A percentile compares a stretch with the other conserved stretches of the same genome.
Conservation (phyloP, 2,888 invertebrate genomes). For the Ischnura elegans region DNA sequence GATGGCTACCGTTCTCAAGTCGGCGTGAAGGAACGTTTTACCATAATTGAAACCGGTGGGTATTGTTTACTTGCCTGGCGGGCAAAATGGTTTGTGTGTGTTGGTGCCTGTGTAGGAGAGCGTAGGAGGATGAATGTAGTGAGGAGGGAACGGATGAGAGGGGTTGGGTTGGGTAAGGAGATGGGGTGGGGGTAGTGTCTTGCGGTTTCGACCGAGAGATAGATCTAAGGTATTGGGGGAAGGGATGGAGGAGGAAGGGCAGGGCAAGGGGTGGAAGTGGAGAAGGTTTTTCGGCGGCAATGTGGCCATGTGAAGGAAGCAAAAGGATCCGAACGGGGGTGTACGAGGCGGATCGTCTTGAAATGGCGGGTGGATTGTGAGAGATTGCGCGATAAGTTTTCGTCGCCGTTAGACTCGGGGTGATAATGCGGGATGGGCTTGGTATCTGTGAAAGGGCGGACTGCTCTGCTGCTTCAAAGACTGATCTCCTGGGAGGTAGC, state of each 20-base stretch:
- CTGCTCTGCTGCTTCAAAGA: neutral
- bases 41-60: slow-evolving; percentile 67
- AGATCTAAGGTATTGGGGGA: neutral
- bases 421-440: neutral
- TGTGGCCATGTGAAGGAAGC: neutral
- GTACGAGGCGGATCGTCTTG: neutral
- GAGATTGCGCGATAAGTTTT: slow-evolving; percentile 52
- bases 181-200: neutral
- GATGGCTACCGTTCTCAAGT: slow-evolving; percentile 66
- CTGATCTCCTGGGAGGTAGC: neutral
- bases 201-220: neutral
- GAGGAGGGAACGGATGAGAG: neutral
- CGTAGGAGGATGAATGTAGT: slow-evolving; percentile 16
- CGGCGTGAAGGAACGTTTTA: slow-evolving; percentile 67
- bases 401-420: slow-evolving; percentile 15
- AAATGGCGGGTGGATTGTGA: neutral
- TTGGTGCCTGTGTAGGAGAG: neutral
- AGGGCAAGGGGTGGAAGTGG: neutral
- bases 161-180: neutral
- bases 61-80: slow-evolving; percentile 67
- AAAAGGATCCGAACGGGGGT: neutral
- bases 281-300: neutral
- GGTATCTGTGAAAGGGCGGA: neutral
- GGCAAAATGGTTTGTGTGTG: slow-evolving; percentile 58
- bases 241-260: neutral